Evolutionary conservation across 2,113 vertebrate species (phyloP).

Genomic region (Hystrix brachyura): DNA sequence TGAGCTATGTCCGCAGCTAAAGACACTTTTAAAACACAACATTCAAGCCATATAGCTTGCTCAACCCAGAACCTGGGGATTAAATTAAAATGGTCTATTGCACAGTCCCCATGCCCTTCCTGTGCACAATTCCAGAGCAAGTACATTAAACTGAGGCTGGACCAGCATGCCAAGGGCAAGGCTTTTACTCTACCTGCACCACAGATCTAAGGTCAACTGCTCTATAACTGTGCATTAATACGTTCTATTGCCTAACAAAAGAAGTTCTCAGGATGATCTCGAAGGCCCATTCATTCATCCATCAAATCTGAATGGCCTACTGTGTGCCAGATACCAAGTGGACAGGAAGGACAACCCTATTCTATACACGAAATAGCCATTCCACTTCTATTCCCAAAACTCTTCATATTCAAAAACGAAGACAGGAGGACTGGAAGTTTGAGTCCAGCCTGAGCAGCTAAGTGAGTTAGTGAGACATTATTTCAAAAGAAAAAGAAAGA

Average conservation of each 20-base stretch:
- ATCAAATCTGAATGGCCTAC: slow-evolving; percentile 12
- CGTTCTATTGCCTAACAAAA: slow-evolving; percentile 3
- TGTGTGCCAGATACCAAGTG: background rate
- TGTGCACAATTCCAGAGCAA: background rate
- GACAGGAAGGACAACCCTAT: background rate
- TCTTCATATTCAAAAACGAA: background rate
- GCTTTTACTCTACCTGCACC: background rate
- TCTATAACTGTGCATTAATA: background rate
- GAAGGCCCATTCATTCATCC: slow-evolving; percentile 8
- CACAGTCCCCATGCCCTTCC: background rate
- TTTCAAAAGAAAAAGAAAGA: background rate
- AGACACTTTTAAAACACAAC: slow-evolving; percentile 37
- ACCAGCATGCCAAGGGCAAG: background rate
- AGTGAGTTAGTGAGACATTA: background rate
- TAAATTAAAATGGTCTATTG: slow-evolving; percentile 50
- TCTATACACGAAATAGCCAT: background rate
- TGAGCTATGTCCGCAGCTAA: background rate
- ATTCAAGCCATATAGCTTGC: background rate
- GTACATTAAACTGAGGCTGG: background rate
- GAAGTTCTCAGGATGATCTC: slow-evolving; percentile 33
- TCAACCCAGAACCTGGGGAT: background rate
- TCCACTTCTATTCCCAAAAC: slow-evolving; percentile 1
- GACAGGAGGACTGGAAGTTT: background rate
- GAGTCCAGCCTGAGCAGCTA: background rate
- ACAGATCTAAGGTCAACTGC: background rate